Evolutionary conservation across 2,797 vertebrate species (phyloP).

Genomic region (Trematomus bernacchii): DNA sequence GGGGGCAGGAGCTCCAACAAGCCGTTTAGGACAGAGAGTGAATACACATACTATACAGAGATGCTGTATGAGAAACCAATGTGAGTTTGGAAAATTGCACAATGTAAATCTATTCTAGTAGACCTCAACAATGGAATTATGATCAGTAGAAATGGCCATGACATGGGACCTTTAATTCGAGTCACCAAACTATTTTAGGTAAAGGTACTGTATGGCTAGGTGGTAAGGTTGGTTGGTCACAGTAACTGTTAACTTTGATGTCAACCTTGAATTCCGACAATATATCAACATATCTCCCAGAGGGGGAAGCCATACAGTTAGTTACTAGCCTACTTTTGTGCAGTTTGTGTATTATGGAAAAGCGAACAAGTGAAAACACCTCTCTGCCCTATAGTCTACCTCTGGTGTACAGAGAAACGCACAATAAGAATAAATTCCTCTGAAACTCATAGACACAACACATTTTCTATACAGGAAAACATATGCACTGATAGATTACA

Average conservation of each 20-base stretch:
- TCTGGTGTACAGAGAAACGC: neutral
- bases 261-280: neutral
- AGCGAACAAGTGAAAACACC: neutral
- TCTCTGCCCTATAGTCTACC: neutral
- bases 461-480: neutral
- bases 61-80: too few species aligned
- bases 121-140: too few species aligned
- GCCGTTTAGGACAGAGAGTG: too few species aligned
- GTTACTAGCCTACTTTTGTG: neutral
- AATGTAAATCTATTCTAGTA: too few species aligned
- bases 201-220: neutral
- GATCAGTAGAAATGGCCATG: too few species aligned
- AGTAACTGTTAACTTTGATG: neutral
- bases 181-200: neutral
- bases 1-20: too few species aligned
- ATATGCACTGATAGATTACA: too few species aligned
- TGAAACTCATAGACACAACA: neutral
- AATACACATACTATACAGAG: too few species aligned
- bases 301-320: neutral
- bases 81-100: too few species aligned
- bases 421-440: neutral
- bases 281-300: neutral
- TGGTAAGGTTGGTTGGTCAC: neutral
- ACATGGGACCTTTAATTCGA: neutral
- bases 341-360: neutral